Percentiles rank a stretch among this genome's conserved stretches.
Conservation (phyloP, 2,113 vertebrate species). For the Periophthalmus modestus region DNA sequence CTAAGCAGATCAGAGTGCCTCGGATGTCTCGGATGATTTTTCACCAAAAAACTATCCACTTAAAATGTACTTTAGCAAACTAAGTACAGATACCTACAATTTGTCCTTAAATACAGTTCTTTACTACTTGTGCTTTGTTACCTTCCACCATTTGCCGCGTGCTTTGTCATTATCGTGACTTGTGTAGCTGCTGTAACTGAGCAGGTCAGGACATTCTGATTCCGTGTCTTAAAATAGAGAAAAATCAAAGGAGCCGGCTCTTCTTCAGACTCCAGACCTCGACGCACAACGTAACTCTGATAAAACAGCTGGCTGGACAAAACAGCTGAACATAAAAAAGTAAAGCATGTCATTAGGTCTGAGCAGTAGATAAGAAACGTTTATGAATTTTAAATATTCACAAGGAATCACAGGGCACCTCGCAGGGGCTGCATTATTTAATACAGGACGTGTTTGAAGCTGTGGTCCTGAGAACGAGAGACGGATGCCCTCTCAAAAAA, state of each 20-base stretch:
- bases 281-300: neutral
- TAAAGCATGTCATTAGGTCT: conserved; percentile 54
- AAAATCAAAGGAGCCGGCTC: neutral
- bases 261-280: neutral
- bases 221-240: neutral
- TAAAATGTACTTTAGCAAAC: too few species aligned
- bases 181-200: neutral
- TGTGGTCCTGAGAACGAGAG: conserved; percentile 34
- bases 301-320: conserved; percentile 20
- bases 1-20: too few species aligned
- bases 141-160: neutral
- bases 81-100: too few species aligned
- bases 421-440: conserved; percentile 65
- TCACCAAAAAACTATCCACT: too few species aligned
- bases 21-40: too few species aligned
- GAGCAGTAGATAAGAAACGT: conserved; percentile 58
- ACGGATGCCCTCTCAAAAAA: conserved; percentile 17
- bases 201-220: neutral
- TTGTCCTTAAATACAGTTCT: too few species aligned
- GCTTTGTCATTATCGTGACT: neutral
- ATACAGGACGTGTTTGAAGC: conserved; percentile 28
- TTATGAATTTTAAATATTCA: conserved; percentile 74
- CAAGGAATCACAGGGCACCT: conserved; percentile 56
- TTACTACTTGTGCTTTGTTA: too few species aligned
- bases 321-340: conserved; percentile 56